Percentiles rank a stretch among this genome's conserved stretches.
Evolutionary conservation across 2,797 vertebrate genomes (phyloP).

Genomic region (Platalea minor): DNA sequence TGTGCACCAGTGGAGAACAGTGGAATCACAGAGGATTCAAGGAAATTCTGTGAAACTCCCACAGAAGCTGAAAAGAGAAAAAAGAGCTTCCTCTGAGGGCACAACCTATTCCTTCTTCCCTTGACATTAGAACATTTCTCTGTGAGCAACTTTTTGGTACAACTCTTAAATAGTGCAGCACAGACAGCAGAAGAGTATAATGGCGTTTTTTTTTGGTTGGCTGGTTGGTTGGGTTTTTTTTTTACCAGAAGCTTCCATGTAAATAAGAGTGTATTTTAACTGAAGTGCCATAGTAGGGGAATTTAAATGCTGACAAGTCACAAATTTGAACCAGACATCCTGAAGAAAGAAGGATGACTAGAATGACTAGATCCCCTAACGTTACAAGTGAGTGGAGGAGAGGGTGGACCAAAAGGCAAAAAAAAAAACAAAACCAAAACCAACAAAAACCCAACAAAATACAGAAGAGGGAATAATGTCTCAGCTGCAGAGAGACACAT

Average conservation of each 20-base stretch:
- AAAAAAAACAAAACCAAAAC: not conserved
- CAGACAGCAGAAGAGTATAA: not conserved
- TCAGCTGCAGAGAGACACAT: not conserved
- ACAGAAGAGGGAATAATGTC: not conserved
- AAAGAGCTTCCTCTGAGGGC: not conserved
- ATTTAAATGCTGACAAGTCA: not conserved
- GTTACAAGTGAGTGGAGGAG: not conserved
- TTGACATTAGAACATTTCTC: not conserved
- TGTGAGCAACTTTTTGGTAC: not conserved
- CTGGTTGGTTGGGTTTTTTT: not conserved
- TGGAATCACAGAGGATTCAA: not conserved
- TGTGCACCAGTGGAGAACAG: not conserved
- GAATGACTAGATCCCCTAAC: not conserved
- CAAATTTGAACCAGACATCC: not conserved
- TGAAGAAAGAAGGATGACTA: not conserved
- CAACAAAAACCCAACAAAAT: too few species aligned
- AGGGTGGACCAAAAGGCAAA: not conserved
- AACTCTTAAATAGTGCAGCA: not conserved
- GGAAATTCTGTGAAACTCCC: not conserved
- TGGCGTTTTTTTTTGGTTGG: rapidly evolving
- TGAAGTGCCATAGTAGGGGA: not conserved
- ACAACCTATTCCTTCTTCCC: not conserved
- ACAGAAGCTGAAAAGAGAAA: not conserved
- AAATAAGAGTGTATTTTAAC: not conserved
- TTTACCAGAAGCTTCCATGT: not conserved